Percentiles rank a stretch among this genome's conserved stretches.
These are phyloP conservation scores for Pelecanus crispus DNA, from an alignment of 2,113 vertebrate species.

Conservation along the genomic window DNA sequence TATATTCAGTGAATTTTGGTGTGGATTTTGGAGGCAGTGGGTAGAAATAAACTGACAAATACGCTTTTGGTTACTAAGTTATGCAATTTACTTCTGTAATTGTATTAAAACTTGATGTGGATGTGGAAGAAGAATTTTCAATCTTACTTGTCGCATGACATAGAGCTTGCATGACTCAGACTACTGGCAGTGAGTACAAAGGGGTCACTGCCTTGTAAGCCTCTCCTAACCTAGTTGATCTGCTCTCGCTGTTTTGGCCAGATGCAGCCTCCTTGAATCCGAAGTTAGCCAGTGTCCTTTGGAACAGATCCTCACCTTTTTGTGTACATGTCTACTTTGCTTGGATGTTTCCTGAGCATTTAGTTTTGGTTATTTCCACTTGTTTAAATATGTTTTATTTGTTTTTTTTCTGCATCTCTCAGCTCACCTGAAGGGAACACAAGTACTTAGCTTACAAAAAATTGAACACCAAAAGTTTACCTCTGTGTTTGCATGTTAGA, in stretches of 20 bases:
- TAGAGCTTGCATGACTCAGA: neutral
- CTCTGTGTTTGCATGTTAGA: neutral
- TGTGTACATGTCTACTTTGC: neutral
- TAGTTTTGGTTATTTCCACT: neutral
- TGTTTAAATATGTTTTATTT: neutral
- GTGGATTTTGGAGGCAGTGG: neutral
- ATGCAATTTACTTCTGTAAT: neutral
- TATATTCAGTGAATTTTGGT: neutral
- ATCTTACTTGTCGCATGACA: neutral
- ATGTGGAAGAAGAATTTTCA: neutral
- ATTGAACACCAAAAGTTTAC: neutral
- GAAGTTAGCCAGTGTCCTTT: neutral
- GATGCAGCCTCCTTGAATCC: neutral
- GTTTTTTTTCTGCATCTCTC: neutral
- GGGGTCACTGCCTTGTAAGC: rapidly evolving
- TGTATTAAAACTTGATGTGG: neutral
- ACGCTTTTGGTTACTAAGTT: neutral
- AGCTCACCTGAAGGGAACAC: neutral
- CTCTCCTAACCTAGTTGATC: neutral
- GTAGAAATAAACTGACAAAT: neutral
- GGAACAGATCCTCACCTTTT: neutral
- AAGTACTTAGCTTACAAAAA: neutral
- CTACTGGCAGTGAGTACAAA: neutral
- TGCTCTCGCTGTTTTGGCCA: neutral
- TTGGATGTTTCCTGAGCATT: neutral